Percentiles rank a stretch among this genome's conserved stretches.
Conservation (phyloP, 2,113 vertebrate species). For the Macaca nemestrina region DNA sequence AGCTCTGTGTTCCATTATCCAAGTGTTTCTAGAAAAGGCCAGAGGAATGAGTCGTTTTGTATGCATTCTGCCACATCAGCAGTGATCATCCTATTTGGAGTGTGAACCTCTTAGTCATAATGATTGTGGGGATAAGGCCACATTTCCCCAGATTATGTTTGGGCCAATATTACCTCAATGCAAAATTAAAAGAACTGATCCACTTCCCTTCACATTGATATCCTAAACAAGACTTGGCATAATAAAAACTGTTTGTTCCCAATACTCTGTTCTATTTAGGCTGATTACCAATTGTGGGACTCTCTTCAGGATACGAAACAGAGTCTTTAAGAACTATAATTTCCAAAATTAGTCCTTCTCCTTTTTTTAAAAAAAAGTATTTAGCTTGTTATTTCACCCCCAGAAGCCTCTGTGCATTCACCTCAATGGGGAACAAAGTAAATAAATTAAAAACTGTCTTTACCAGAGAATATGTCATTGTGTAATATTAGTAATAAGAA, state of each 20-base stretch:
- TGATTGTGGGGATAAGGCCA: background rate
- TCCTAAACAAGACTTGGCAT: background rate
- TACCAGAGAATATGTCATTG: background rate
- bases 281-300: background rate
- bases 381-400: background rate
- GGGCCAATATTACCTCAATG: background rate
- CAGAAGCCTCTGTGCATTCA: background rate
- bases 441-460: background rate
- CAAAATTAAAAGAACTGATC: background rate
- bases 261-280: background rate
- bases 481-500: conserved; percentile 39
- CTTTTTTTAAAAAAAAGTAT: background rate
- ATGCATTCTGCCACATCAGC: background rate
- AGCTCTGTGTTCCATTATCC: background rate
- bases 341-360: conserved; percentile 6
- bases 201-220: background rate
- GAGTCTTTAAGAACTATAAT: background rate
- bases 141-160: background rate
- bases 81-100: background rate
- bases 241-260: background rate
- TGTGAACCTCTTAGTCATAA: background rate
- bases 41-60: background rate
- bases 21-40: conserved; percentile 28
- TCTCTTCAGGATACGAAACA: background rate
- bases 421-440: background rate